Base-by-base conservation (phyloP, 1,140 invertebrate genomes). In the Drosophila bocki region DNA sequence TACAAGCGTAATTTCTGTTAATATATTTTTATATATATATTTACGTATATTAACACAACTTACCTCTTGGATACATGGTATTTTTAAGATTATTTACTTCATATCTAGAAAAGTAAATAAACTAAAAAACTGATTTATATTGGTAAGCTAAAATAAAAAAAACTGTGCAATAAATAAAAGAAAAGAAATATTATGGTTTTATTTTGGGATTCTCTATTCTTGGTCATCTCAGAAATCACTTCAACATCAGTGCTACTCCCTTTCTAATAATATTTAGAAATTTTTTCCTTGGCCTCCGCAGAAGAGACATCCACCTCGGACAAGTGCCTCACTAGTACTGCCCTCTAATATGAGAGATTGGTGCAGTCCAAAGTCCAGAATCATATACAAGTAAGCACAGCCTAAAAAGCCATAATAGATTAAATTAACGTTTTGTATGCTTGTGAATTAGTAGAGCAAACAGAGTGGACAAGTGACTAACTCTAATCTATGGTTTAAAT, bases 141-240 rank as follows among this genome's bases (percentile, higher is more conserved):
- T 69, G 26, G 67, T 70, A 59, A 42, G 65, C 65, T 70, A 50
- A 70, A 70, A 72, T 59, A 57, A 58, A 41, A 37, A 57, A 32
- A 78, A 82, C 79, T 82, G 79, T 82, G 79, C 79, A 82, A 82
- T 82, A 82, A 80, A 77, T 82, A 78, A 84, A 84, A 69, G 68
- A 63, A 75, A 67, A 64, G n/a, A 37, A 48, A 61, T 1, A 7
- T 13, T 1, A 9, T 39, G 0, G 22, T 70, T 37, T 70, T 42
- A 63, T 63, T 68, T 54, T 50, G 11, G 29, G 12, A 37, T 22
- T 32, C 2, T 2, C 0, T 12, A 17, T 32, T 17, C 8, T 33
- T 29, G 17, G 7, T 7, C 6, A 5, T 41, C 8, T 11, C 33
- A 2, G 9, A 51, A 35, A 5, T 19, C 2, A 13, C 12, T 35